Base-by-base conservation (phyloP, 2,888 invertebrate species). In the Dorcus parallelipipedus region DNA sequence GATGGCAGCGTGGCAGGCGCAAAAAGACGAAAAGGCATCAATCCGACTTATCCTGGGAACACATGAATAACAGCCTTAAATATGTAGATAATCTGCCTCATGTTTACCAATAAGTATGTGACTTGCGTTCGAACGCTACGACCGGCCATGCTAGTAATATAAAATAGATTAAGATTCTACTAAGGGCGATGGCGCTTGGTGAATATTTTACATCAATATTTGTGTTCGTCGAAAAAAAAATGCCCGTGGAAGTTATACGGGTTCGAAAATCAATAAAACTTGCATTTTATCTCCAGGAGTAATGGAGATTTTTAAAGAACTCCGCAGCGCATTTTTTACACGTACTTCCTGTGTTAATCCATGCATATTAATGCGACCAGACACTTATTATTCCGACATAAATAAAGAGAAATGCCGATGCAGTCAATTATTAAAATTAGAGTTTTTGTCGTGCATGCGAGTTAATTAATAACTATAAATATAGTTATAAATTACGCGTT, bases 21-120 rank as follows among this genome's bases (percentile, higher is more conserved):
- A 52, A 53, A 58, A 55, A 49, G 33, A 58, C 39, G 43, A 55
- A 59, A 61, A 61, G 61, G 59, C 61, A 56, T 64, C 62, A 64
- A 62, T 64, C 59, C 57, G 33, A 39, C 45, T 58, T 42, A 53
- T 60, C 64, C 59, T 64, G 62, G 58, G 62, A 64, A 64, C 55
- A 54, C 56, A 64, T 63, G 62, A 64, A 62, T 62, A 64, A 64
- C 64, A 60, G 62, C 62, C 50, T 62, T 58, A 64, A 64, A 61
- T 64, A 64, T 64, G 64, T 62, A 64, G 64, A 64, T 64, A 64
- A 64, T 64, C 64, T 61, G 52, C 64, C 61, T 64, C 64, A 64
- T 64, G 64, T 64, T 64, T 64, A 64, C 62, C 64, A 64, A 64
- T 64, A 64, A 62, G 61, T 57, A 62, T 64, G 64, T 64, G 64